Evolutionary conservation across 1,140 invertebrate species (phyloP), one percentile per base, ranked within the genome.

Genomic region (Drosophila sechellia): DNA sequence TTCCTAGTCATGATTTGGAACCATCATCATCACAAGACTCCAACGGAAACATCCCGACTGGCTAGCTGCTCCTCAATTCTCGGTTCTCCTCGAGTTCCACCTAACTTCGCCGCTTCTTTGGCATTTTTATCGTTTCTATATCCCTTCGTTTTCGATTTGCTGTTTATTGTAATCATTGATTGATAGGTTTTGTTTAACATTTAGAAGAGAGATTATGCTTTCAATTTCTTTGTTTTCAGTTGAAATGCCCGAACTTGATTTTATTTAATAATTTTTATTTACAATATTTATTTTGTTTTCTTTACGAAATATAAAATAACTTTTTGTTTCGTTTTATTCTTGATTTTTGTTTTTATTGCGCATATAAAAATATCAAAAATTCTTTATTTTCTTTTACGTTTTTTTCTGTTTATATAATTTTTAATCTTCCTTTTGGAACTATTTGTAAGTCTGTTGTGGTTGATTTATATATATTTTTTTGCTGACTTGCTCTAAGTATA

Each of bases 131-230:
- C 72, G 52, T 68, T 59, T 52, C 34, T n/a, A 45, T 59, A 63
- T 77, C 65, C 69, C 70, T 71, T 76, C 54, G 42, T 69, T 79
- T 55, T 72, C 45, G 50, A 55, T 50, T 50, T 45, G 40, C 6
- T 66, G 60, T 53, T 75, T 58, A 60, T 55, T 79, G 63, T 66
- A 65, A 75, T 66, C 25, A 58, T 60, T 37, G 39, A 52, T 79
- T 71, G 73, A 73, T 79, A 80, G 69, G 37, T 59, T 72, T 64
- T 45, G 4, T 65, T 69, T 54, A 73, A 54, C 49, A 63, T 81
- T 80, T 79, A 83, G 64, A 83, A 80, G 81, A 76, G 65, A 89
- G 73, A 81, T 83, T 87, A 79, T 89, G 63, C 27, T 59, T 65
- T 79, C 63, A 70, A 53, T 57, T 54, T 39, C 13, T 39, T 39